Base-by-base conservation (phyloP, 2,888 invertebrate genomes). In the Hemistola chrysoprasaria region DNA sequence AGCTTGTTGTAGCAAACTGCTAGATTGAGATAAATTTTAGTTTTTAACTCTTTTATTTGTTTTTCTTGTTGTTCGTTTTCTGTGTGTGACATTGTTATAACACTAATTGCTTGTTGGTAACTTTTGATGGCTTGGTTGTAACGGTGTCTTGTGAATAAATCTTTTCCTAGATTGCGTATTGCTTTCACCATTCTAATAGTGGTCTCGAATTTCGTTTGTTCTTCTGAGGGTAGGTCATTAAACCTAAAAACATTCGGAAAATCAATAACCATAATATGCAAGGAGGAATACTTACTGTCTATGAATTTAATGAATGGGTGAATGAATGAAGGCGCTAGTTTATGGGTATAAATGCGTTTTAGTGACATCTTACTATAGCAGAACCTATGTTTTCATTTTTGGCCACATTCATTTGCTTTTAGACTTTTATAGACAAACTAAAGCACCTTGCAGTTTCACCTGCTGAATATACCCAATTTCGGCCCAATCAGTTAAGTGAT, bases 1-100 rank as follows among this genome's bases (percentile, higher is more conserved):
- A 78, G 29, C 48, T 80, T 87, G 20, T 66, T 69, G 23, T 85
- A 87, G 43, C 88, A 88, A 0, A 88, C 69, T 0, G 81, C 80
- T 36, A 86, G 42, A 24, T 88, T 88, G 0, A 76, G 49, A n/a
- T 71, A 82, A 0, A 71, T 67, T 7, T 65, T 74, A 0, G 79
- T 51, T 62, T 72, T 77, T 0, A 79, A 39, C 4, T 71, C 62
- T 50, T 73, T 79, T 0, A 86, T 45, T 46, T 78, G 67, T 0
- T 40, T 38, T 22, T 62, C 56, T 35, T 86, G 73, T 0, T n/a
- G 9, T 0, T 66, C 58, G 1, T 54, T 65, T 1, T 71, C 55
- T 0, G 83, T 75, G 1, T 53, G 51, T 0, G 80, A 77, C 0
- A 79, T 22, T 0, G 76, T 66, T 0, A 86, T 46, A 0, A 88